Base-by-base conservation (phyloP, 1,140 invertebrate species). In the Pseudomyrmex flavicornis region DNA sequence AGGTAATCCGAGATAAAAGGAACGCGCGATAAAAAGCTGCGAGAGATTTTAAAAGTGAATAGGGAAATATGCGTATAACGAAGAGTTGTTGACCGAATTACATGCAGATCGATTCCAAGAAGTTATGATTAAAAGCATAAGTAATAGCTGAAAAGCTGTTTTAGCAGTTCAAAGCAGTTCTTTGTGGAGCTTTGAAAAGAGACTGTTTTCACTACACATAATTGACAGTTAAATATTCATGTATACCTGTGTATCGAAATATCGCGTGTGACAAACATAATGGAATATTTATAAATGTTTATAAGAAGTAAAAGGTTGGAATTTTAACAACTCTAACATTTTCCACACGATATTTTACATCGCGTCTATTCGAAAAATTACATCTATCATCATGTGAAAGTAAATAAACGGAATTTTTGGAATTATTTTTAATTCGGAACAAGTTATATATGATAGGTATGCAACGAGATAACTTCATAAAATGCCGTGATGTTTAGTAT, bases 161-260 rank as follows among this genome's bases (percentile, higher is more conserved):
- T 75, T 82, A 75, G 26, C 26, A 44, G 58, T 56, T 74, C 79
- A 82, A 75, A 82, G 50, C 79, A 35, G 35, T 5, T 35, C 35
- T 46, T 26, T 58, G 8, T 46, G 26, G 59, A 35, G 52, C 58
- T 48, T 35, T 74, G 56, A 52, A 13, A 74, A 12, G 48, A 59
- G 70, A 50, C 76, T 80, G 50, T 70, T 22, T n/a, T 66, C n/a
- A 50, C 68, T 70, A 54, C 50, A 54, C 50, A 70, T 70, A 70
- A 70, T 35, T 2, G 66, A 72, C 72, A 17, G 17, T 69, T 72
- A 80, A 80, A 80, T 80, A 72, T 80, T 80, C 76, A 79, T 79
- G 63, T 69, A 69, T 13, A 35, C 15, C 65, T 48, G 22, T 69
- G 70, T 44, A 35, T n/a, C n/a, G n/a, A n/a, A n/a, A n/a, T n/a